Conservation (phyloP, 2,797 vertebrate species). For the Pristis pectinata region DNA sequence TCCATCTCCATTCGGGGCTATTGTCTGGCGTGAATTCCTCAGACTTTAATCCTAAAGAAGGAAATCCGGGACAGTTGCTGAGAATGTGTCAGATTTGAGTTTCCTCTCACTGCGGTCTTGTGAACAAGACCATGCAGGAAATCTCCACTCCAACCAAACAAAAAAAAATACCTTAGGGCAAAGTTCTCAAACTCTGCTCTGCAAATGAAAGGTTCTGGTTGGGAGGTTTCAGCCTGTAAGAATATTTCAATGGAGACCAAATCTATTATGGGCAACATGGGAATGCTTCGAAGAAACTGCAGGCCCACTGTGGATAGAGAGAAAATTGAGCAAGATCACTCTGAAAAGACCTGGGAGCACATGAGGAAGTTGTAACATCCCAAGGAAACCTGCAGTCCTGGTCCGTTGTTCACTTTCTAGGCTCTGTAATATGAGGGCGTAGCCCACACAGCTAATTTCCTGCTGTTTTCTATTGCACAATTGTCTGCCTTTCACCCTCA, state of each 20-base stretch:
- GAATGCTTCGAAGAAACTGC: neutral
- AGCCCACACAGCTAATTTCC: neutral
- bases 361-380: neutral
- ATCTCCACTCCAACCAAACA: neutral
- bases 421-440: too few species aligned
- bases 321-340: neutral
- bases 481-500: neutral
- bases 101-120: neutral
- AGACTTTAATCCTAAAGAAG: neutral
- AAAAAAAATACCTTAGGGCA: neutral
- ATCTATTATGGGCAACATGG: neutral
- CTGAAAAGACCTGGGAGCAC: neutral
- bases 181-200: neutral
- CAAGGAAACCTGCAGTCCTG: neutral
- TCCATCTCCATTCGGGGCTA: neutral
- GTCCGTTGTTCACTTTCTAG: neutral
- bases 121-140: neutral
- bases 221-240: neutral
- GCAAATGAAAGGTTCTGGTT: neutral
- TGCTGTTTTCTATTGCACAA: neutral
- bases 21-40: neutral
- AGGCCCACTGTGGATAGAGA: neutral
- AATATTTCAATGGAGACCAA: neutral
- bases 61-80: conserved; percentile 11
- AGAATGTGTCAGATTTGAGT: conserved; percentile 14